Evolutionary conservation across 2,113 vertebrate species (phyloP).

Genomic region (Lutjanus erythropterus): DNA sequence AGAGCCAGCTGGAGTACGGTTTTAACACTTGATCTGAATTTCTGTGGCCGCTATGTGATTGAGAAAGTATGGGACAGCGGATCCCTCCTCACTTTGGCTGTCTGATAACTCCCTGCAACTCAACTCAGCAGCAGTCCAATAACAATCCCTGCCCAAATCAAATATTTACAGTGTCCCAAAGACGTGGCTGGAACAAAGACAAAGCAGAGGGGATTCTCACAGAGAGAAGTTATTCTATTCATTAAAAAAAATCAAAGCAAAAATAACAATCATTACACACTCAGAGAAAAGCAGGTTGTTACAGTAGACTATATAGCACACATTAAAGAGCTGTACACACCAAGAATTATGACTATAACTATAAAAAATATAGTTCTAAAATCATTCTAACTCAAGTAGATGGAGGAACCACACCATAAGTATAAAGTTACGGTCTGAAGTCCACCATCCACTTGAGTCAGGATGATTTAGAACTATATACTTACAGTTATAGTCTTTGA

Average conservation of each 20-base stretch:
- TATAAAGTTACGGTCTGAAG: no score
- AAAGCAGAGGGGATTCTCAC: constrained; percentile 14
- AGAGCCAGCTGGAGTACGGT: constrained; percentile 42
- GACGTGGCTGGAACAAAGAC: constrained; percentile 16
- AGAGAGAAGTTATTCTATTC: not conserved
- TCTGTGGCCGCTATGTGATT: constrained; percentile 4
- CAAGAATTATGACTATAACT: no score
- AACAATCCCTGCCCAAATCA: constrained; percentile 30
- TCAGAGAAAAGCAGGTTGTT: not conserved
- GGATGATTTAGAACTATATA: no score
- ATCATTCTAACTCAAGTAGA: no score
- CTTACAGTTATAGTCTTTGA: no score
- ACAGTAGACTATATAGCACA: not conserved
- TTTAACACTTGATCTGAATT: not conserved
- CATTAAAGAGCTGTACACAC: not conserved
- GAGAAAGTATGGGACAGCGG: constrained; percentile 15
- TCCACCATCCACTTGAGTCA: no score
- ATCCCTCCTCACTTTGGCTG: constrained; percentile 21
- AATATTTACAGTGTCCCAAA: constrained; percentile 22
- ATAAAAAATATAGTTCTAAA: no score
- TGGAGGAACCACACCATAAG: no score
- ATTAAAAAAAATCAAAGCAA: not conserved
- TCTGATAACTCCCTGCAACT: constrained; percentile 37
- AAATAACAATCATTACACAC: not conserved
- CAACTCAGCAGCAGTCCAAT: constrained; percentile 23